Percentiles rank a stretch among this genome's conserved stretches.
Conservation (phyloP, 2,113 vertebrate species). For the Sturnus vulgaris region DNA sequence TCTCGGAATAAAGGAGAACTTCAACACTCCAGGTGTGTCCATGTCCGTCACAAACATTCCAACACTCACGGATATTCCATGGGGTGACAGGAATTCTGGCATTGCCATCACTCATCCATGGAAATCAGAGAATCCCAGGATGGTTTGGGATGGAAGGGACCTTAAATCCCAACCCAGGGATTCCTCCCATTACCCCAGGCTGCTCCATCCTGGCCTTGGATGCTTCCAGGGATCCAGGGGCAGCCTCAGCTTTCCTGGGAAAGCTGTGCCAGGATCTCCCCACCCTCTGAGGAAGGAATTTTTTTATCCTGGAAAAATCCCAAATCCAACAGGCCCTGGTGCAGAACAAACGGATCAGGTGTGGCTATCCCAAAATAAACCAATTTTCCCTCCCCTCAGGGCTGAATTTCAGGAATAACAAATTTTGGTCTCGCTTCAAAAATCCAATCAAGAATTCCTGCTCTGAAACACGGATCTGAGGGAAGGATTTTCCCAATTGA, state of each 20-base stretch:
- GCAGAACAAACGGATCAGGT: background rate
- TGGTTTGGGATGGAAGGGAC: background rate
- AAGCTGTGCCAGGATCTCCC: background rate
- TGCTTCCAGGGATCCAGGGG: background rate
- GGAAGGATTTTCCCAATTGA: background rate
- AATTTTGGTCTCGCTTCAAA: rapidly evolving
- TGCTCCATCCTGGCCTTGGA: background rate
- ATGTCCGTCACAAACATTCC: rapidly evolving
- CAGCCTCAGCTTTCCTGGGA: background rate
- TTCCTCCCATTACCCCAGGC: background rate
- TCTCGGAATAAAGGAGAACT: background rate
- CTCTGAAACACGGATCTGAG: rapidly evolving
- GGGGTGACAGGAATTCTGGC: background rate
- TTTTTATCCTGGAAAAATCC: background rate
- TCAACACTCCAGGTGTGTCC: background rate
- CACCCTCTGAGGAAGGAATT: background rate
- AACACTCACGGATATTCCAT: rapidly evolving
- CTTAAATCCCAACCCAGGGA: background rate
- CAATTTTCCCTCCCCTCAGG: background rate
- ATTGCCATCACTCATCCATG: background rate
- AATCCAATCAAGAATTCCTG: background rate
- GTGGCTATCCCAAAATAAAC: background rate
- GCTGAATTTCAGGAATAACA: background rate
- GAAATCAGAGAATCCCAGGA: background rate
- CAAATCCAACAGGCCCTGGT: background rate